Evolutionary conservation across 2,888 invertebrate genomes (phyloP), one percentile per base, ranked within the genome.

Genomic region (Parapristionchus giblindavisi): DNA sequence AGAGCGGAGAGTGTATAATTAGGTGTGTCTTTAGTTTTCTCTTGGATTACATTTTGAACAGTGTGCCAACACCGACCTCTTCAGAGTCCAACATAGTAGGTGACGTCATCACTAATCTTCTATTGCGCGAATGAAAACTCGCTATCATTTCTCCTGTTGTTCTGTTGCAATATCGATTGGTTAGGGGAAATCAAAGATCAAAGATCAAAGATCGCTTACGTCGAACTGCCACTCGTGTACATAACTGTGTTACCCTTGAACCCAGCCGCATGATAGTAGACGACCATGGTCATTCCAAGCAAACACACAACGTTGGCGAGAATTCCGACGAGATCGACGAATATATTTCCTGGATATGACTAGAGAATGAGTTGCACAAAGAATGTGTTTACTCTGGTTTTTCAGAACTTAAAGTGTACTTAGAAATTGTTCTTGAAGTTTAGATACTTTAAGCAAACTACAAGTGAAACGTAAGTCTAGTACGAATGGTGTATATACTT

Each of bases 221-320:
- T 65, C 63, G 40, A 43, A 3, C 1, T 3, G 1, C 43, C 17
- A 65, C 29, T 65, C 0, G 40, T 29, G 43, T 65, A 65, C 27
- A 43, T 27, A 0, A 65, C 63, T 8, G 40, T 43, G 21, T 65
- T 65, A 3, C 63, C 63, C 43, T 21, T 65, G 43, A 65, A 65
- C 2, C 63, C 63, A 0, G 63, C 63, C 2, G 40, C 43, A 17
- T 65, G 63, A 17, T 65, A 65, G 63, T 27, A 65, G 4, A 65
- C 63, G 14, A 43, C 24, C 17, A 65, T 40, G 32, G 63, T 65
- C 4, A 65, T 32, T 1, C 63, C 63, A 2, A 65, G 17, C 4
- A 24, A 21, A 11, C 40, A 36, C 0, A 65, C 11, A 5, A 40
- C 36, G 1, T 65, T 40, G 27, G 63, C 21, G 1, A 27, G 17